A percentile compares a stretch with the other conserved stretches of the same genome.
Conservation (phyloP, 1,140 invertebrate genomes). For the Drosophila triauraria region DNA sequence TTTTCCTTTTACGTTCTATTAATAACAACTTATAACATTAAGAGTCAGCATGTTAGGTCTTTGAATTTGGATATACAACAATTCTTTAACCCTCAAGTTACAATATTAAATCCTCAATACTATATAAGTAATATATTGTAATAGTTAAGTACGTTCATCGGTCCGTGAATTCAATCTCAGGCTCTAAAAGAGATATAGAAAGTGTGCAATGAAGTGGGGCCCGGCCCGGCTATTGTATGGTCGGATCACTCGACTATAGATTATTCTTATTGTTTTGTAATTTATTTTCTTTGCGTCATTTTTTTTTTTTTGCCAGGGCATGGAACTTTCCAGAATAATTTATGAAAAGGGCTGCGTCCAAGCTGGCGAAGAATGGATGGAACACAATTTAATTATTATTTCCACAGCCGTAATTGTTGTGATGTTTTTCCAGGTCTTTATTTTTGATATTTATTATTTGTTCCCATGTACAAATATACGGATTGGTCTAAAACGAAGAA, state of each 20-base stretch:
- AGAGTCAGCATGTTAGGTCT: too few relatives aligned
- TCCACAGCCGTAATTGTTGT: conserved; percentile 93
- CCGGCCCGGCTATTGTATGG: not conserved
- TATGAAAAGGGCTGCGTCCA: conserved; percentile 97
- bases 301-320: conserved; percentile 86
- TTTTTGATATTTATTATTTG: conserved; percentile 43
- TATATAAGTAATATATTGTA: not conserved
- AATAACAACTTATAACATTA: not conserved
- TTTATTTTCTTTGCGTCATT: conserved; percentile 14
- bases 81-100: too few relatives aligned
- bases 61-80: too few relatives aligned
- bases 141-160: not conserved
- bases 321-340: conserved; percentile 92
- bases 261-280: conserved; percentile 5
- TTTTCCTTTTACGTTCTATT: not conserved
- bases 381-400: conserved; percentile 96
- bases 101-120: too few relatives aligned
- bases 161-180: not conserved
- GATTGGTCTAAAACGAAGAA: not conserved
- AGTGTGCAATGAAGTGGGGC: not conserved
- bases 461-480: not conserved
- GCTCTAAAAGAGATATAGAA: too few relatives aligned
- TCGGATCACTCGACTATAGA: not conserved
- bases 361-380: conserved; percentile 97
- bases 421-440: conserved; percentile 93